phyloP scores from a whole-genome alignment of 2,113 vertebrate genomes.

The Ascaphus truei region DNA sequence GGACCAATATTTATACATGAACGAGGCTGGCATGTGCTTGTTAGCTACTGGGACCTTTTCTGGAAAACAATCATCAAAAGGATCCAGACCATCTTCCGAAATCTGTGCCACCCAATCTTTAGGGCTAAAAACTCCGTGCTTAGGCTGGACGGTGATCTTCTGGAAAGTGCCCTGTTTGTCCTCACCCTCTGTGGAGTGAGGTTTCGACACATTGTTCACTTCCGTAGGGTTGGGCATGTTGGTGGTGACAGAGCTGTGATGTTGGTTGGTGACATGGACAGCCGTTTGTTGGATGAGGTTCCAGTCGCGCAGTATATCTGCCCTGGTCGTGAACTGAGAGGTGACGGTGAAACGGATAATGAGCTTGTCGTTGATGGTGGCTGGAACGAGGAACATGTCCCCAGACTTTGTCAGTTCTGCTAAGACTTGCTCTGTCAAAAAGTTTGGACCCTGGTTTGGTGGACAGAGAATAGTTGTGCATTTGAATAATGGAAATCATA shows the following conservation, averaged over 20 bases:
- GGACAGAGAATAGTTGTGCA: background rate
- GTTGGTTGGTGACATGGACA: slow-evolving; percentile 54
- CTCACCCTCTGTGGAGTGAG: slow-evolving; percentile 29
- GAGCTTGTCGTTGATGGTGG: slow-evolving; percentile 74
- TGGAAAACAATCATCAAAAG: slow-evolving; percentile 53
- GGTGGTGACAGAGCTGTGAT: slow-evolving; percentile 38
- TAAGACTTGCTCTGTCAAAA: slow-evolving; percentile 82
- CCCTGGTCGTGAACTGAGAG: slow-evolving; percentile 84
- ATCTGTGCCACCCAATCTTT: slow-evolving; percentile 14
- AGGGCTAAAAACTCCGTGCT: slow-evolving; percentile 19
- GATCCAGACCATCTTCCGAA: slow-evolving; percentile 36
- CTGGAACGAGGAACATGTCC: slow-evolving; percentile 87
- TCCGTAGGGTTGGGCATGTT: slow-evolving; percentile 28
- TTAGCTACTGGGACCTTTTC: slow-evolving; percentile 47
- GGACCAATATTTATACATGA: slow-evolving; percentile 65
- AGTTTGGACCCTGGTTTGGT: slow-evolving; percentile 78
- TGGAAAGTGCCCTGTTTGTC: slow-evolving; percentile 29
- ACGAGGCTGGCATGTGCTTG: slow-evolving; percentile 64
- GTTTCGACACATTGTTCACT: slow-evolving; percentile 10
- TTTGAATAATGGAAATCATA: background rate
- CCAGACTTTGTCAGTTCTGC: slow-evolving; percentile 76
- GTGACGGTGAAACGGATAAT: slow-evolving; percentile 93
- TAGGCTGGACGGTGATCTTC: slow-evolving; percentile 55
- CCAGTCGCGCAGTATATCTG: slow-evolving; percentile 88
- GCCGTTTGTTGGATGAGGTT: slow-evolving; percentile 72